Evolutionary conservation across 2,113 vertebrate species (phyloP).

Genomic region (Pelusios castaneus): DNA sequence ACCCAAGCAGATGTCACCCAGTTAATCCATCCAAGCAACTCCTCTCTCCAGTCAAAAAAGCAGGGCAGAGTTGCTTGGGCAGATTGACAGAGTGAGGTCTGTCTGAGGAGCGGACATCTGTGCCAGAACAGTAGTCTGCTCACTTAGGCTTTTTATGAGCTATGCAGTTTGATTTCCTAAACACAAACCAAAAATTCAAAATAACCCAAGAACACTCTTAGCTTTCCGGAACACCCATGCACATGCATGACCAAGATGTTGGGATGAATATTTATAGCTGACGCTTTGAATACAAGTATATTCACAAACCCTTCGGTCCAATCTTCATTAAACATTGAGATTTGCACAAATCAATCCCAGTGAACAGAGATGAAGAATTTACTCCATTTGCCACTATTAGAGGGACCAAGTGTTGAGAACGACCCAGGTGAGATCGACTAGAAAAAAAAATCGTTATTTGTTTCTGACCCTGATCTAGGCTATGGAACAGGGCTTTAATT

Average conservation of each 20-base stretch:
- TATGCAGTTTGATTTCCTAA: background rate
- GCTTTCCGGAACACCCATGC: background rate
- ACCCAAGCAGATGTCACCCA: slow-evolving; percentile 54
- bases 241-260: accelerated
- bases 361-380: background rate
- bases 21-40: background rate
- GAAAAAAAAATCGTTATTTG: slow-evolving; percentile 57
- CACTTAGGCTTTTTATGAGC: background rate
- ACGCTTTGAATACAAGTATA: accelerated
- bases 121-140: accelerated
- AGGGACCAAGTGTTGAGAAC: background rate
- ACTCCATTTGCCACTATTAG: slow-evolving; percentile 6
- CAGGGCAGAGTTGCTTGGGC: background rate
- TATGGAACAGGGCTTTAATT: slow-evolving; percentile 60
- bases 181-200: background rate
- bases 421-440: slow-evolving; percentile 15
- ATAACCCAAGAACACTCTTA: accelerated
- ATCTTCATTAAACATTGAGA: background rate
- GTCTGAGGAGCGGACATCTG: background rate
- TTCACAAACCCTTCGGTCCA: background rate
- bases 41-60: background rate
- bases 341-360: background rate
- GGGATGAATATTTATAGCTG: accelerated
- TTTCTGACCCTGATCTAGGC: slow-evolving; percentile 14
- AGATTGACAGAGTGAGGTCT: background rate